Base-by-base conservation (phyloP, 2,888 invertebrate genomes). In the Mesorhabditis sp. region DNA sequence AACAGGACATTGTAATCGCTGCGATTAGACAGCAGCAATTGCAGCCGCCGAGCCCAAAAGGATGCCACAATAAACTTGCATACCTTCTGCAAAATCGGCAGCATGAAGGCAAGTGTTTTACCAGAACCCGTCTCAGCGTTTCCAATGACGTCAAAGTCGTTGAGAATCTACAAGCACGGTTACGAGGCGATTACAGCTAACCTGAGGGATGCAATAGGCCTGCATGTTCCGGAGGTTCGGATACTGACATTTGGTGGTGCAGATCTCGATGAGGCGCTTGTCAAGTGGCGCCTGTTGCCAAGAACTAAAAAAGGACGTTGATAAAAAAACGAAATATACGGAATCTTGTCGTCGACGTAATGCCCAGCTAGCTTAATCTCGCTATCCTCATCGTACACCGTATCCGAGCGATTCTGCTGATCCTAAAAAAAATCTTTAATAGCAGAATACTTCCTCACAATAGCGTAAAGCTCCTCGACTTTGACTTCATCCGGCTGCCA, bases 81-180 rank as follows among this genome's bases (percentile, higher is more conserved):
- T 4, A 87, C 86, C 45, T 82, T 79, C 78, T 93, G 90, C 58
- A 97, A 90, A 4, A 96, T 93, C 0, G 97, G 97, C 58, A 97
- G 86, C 42, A 96, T 86, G 85, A 94, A 97, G 0, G 96, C 95
- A 0, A 95, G 95, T 0, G 96, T 96, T 89, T 97, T 97, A 13
- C 97, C 98, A 0, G 95, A 95, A 0, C 97, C 97, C 5, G 97
- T 98, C 87, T 97, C 96, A 0, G 97, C 96, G 85, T 96, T 96
- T 0, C 92, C 95, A 94, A 97, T 96, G 43, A 98, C 87, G 88
- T 98, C 97, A 44, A 94, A 88, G 0, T 92, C 92, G 7, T 15
- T 43, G 15, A 76, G 66, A 4, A 77, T 65, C 42, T 64, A 41
- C 7, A 65, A 6, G 10, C 41, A 43, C 7, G n/a, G 10, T n/a